A percentile compares a stretch with the other conserved stretches of the same genome.
Evolutionary conservation across 2,797 vertebrate species (phyloP).

Genomic region (Pempheris klunzingeri): DNA sequence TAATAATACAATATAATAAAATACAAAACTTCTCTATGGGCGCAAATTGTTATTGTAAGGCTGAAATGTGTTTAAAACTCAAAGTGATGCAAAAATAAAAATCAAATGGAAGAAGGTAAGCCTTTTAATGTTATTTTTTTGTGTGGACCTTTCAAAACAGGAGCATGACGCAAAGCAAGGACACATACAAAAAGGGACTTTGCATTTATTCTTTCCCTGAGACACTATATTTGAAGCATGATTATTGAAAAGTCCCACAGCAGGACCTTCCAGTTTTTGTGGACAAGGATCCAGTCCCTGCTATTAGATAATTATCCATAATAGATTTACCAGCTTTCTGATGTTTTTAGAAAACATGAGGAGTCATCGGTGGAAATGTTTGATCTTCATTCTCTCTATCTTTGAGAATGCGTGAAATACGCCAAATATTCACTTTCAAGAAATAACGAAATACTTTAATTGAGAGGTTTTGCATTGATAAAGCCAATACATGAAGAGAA

Average conservation of each 20-base stretch:
- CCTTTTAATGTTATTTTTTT: too few relatives aligned
- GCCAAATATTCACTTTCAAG: slow-evolving; percentile 4
- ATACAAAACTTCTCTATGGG: not conserved
- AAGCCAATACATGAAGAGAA: too few relatives aligned
- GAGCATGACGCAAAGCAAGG: not conserved
- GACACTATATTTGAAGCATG: not conserved
- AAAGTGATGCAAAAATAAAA: not conserved
- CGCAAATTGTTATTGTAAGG: not conserved
- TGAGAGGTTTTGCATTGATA: not conserved
- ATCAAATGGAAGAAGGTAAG: not conserved
- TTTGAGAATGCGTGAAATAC: not conserved
- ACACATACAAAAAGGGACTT: not conserved
- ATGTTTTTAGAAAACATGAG: not conserved
- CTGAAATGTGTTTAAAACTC: not conserved
- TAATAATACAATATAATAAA: slow-evolving; percentile 17
- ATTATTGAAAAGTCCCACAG: not conserved
- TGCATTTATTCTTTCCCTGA: slow-evolving; percentile 4
- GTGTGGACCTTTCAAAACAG: not conserved
- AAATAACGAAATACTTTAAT: not conserved
- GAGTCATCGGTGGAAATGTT: not conserved
- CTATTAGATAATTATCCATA: not conserved
- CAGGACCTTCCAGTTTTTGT: not conserved
- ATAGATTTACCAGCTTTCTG: not conserved
- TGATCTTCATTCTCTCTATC: not conserved
- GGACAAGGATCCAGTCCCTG: not conserved